Conservation (phyloP, 2,888 invertebrate species). For the Hecatera dysodea region DNA sequence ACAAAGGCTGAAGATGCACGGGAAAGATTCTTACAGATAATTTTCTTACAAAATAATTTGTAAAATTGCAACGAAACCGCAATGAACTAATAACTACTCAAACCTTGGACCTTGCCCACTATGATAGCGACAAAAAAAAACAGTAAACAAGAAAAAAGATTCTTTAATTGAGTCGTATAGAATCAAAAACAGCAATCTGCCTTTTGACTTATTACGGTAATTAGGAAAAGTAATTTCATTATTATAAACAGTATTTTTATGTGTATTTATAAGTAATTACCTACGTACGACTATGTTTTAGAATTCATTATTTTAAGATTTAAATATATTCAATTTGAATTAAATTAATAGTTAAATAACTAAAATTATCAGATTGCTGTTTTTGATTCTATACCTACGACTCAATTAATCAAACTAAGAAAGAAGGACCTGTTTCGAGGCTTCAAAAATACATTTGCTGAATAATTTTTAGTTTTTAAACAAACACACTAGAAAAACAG, state of each 20-base stretch:
- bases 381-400: too few species aligned
- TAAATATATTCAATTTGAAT: too few species aligned
- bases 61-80: conserved; percentile 13
- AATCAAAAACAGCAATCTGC: too few species aligned
- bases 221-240: too few species aligned
- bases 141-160: neutral
- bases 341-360: too few species aligned
- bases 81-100: neutral
- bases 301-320: too few species aligned
- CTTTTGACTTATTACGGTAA: too few species aligned
- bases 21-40: neutral
- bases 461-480: neutral
- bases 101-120: conserved; percentile 26
- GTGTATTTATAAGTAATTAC: too few species aligned
- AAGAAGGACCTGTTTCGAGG: neutral
- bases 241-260: too few species aligned
- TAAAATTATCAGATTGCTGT: too few species aligned
- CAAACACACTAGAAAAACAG: neutral
- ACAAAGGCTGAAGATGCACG: neutral
- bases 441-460: neutral
- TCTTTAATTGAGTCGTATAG: too few species aligned
- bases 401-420: conserved; percentile 4
- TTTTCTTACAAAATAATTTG: neutral
- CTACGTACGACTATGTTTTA: too few species aligned
- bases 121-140: conserved; percentile 7